phyloP scores from a whole-genome alignment of 1,140 invertebrate genomes.

The Leptinotarsa undecemlineata region DNA sequence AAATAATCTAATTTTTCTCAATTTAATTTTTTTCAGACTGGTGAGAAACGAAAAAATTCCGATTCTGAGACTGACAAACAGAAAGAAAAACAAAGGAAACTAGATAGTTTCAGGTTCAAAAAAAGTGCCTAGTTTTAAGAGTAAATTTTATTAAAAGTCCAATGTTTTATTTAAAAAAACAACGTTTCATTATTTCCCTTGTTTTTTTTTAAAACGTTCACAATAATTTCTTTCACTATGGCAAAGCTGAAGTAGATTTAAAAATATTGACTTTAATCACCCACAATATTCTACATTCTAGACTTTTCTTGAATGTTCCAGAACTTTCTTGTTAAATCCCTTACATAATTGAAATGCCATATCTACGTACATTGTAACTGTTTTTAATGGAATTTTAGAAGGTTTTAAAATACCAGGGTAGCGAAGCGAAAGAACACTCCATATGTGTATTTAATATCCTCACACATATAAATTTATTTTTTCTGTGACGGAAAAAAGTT shows the following conservation, averaged over 20 bases:
- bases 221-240: too few relatives aligned
- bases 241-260: too few relatives aligned
- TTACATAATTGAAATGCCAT: too few relatives aligned
- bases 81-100: constrained; percentile 48
- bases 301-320: not conserved
- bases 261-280: not conserved
- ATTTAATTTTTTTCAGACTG: constrained; percentile 27
- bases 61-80: constrained; percentile 47
- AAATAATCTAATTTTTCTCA: not conserved
- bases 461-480: too few relatives aligned
- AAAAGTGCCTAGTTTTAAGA: not conserved
- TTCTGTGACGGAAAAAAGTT: too few relatives aligned
- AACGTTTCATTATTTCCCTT: not conserved
- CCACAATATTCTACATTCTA: not conserved
- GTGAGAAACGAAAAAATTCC: constrained; percentile 49
- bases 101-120: constrained; percentile 43
- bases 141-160: not conserved
- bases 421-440: too few relatives aligned
- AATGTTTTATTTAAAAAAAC: not conserved
- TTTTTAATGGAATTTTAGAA: too few relatives aligned
- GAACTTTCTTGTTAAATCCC: too few relatives aligned
- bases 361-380: too few relatives aligned
- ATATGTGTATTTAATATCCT: too few relatives aligned
- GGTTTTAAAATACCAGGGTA: too few relatives aligned
- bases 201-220: too few relatives aligned